Conservation (phyloP, 2,888 invertebrate genomes). For the Drosophila testacea region DNA sequence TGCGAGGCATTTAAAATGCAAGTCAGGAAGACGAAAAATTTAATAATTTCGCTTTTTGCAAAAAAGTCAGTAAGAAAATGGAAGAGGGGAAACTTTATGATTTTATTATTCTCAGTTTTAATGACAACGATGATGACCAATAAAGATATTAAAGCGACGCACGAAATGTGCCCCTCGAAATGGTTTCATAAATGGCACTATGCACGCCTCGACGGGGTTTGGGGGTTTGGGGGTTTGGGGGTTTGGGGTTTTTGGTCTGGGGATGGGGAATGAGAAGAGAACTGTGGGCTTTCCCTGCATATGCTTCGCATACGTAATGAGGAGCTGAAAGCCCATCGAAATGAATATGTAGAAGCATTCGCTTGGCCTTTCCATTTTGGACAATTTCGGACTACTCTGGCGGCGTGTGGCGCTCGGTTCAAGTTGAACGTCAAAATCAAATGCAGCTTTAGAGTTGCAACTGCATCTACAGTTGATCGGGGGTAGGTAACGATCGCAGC, state of each 20-base stretch:
- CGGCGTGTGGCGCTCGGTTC: slow-evolving; percentile 70
- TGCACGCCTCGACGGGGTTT: slow-evolving; percentile 48
- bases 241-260: background rate
- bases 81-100: slow-evolving; percentile 57
- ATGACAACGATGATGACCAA: slow-evolving; percentile 79
- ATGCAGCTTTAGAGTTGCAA: slow-evolving; percentile 11
- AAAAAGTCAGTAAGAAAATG: slow-evolving; percentile 40
- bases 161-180: slow-evolving; percentile 77
- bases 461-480: slow-evolving; percentile 16
- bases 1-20: slow-evolving; percentile 69
- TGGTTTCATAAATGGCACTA: slow-evolving; percentile 70
- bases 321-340: slow-evolving; percentile 21
- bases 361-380: slow-evolving; percentile 55
- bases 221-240: background rate
- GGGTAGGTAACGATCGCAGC: slow-evolving; percentile 47
- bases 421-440: slow-evolving; percentile 13
- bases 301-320: slow-evolving; percentile 66
- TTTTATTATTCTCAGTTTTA: slow-evolving; percentile 78
- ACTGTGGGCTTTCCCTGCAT: slow-evolving; percentile 61
- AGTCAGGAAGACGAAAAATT: slow-evolving; percentile 69
- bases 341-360: slow-evolving; percentile 70
- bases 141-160: slow-evolving; percentile 81
- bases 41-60: slow-evolving; percentile 81
- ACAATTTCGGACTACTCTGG: slow-evolving; percentile 34
- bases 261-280: background rate